phyloP scores from a whole-genome alignment of 2,797 vertebrate genomes.

The Macropus fuliginosus region DNA sequence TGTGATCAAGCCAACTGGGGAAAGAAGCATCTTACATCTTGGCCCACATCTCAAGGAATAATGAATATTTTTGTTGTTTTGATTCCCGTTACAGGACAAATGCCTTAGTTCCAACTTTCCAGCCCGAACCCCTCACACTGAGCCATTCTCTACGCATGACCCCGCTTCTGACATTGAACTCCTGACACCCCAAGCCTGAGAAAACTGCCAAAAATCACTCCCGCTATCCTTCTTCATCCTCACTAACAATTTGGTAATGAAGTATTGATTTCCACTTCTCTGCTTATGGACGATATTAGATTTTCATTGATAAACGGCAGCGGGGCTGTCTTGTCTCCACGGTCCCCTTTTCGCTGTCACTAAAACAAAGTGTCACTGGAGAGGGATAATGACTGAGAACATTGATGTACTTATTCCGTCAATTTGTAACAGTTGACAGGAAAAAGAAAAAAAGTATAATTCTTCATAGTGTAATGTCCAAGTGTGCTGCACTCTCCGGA shows the following conservation, averaged over 20 bases:
- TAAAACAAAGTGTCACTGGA: slow-evolving; percentile 98
- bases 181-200: slow-evolving; percentile 88
- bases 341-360: slow-evolving; percentile 92
- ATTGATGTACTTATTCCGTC: slow-evolving; percentile 96
- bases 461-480: slow-evolving; percentile 95
- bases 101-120: slow-evolving; percentile 86
- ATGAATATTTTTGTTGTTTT: slow-evolving; percentile 67
- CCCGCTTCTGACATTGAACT: slow-evolving; percentile 93
- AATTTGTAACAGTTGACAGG: slow-evolving; percentile 98
- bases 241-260: slow-evolving; percentile 99
- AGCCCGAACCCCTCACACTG: slow-evolving; percentile 79
- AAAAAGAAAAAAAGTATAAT: slow-evolving; percentile 90
- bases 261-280: slow-evolving; percentile 99
- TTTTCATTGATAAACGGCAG: slow-evolving; percentile 99
- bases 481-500: slow-evolving; percentile 91
- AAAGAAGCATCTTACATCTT: background rate
- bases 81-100: slow-evolving; percentile 84
- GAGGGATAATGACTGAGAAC: slow-evolving; percentile 96
- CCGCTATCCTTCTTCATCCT: slow-evolving; percentile 96
- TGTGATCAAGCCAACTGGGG: background rate
- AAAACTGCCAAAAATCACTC: slow-evolving; percentile 91
- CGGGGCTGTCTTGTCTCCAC: slow-evolving; percentile 90
- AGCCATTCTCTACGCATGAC: slow-evolving; percentile 88
- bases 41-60: slow-evolving; percentile 51
- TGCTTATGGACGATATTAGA: slow-evolving; percentile 99